Evolutionary conservation across 2,888 invertebrate species (phyloP).

Genomic region (Parasteatoda lunata): DNA sequence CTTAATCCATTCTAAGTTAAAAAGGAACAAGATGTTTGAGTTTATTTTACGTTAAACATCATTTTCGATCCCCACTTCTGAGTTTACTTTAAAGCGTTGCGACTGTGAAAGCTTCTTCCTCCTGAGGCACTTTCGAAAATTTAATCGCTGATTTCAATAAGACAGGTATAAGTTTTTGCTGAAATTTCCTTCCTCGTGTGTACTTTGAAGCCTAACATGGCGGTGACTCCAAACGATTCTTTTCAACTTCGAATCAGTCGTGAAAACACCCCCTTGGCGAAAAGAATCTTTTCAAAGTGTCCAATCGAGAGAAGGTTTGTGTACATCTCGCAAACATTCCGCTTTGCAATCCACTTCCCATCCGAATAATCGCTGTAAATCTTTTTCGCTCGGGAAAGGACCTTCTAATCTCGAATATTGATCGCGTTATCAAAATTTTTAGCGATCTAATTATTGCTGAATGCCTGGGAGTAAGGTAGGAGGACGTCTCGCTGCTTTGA

Average conservation of each 20-base stretch:
- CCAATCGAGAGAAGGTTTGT: background rate
- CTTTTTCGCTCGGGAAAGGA: background rate
- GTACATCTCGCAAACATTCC: background rate
- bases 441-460: slow-evolving; percentile 14
- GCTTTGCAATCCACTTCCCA: background rate
- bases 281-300: no score
- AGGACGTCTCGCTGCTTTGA: slow-evolving; percentile 11
- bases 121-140: no score
- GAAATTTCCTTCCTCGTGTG: no score
- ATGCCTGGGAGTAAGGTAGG: background rate
- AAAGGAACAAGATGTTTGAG: no score
- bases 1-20: no score
- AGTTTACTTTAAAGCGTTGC: no score
- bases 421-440: background rate
- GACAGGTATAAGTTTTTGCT: no score
- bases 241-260: background rate
- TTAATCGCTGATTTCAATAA: no score
- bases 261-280: background rate
- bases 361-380: slow-evolving; percentile 9
- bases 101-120: no score
- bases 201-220: no score
- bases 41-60: no score
- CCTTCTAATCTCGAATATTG: background rate
- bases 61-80: no score
- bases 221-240: background rate